Evolutionary conservation across 2,797 vertebrate species (phyloP).

Genomic region (Myiotriccus ornatus): DNA sequence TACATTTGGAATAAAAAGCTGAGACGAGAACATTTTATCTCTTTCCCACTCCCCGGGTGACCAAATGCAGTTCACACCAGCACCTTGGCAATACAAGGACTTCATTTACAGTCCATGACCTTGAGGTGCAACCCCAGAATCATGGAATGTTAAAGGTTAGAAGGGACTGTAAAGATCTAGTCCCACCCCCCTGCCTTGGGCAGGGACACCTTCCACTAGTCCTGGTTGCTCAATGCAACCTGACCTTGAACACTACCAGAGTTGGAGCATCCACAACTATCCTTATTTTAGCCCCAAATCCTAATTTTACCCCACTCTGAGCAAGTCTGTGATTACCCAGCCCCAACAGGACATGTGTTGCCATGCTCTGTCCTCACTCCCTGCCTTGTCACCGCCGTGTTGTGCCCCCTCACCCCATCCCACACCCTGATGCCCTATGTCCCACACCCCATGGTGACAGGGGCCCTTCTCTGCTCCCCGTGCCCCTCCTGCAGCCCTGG

Average conservation of each 20-base stretch:
- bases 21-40: neutral
- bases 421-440: no score
- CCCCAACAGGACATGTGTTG: rapidly evolving
- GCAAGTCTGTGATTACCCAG: neutral
- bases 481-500: neutral
- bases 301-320: neutral
- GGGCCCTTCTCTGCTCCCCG: no score
- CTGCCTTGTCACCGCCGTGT: neutral
- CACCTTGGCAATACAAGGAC: rapidly evolving
- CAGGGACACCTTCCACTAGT: neutral
- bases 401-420: no score
- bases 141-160: neutral
- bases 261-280: neutral
- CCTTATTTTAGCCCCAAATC: neutral
- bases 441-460: rapidly evolving
- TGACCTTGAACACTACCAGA: neutral
- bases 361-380: neutral
- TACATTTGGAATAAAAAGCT: neutral
- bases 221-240: neutral
- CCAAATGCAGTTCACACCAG: neutral
- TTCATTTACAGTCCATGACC: neutral
- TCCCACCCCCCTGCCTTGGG: neutral
- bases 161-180: neutral
- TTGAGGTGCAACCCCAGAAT: neutral
- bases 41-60: neutral